Percentiles rank a stretch among this genome's conserved stretches.
phyloP scores from a whole-genome alignment of 2,888 invertebrate genomes.

The Synanthedon tipuliformis region DNA sequence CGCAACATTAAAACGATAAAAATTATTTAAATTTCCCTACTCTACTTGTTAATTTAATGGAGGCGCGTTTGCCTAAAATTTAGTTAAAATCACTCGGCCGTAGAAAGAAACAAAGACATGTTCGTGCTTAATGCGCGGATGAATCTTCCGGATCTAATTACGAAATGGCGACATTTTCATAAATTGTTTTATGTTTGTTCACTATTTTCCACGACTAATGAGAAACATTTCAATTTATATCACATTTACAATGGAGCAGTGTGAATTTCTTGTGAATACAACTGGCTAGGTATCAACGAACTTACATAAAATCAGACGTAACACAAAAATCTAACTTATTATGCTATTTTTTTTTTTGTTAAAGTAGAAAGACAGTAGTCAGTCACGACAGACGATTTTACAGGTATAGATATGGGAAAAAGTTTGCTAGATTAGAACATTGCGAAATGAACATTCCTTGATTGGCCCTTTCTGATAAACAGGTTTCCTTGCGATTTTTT shows the following conservation, averaged over 20 bases:
- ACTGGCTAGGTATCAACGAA: not conserved
- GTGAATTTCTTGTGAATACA: not conserved
- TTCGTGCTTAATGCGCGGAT: constrained; percentile 30
- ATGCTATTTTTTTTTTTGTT: too few species aligned
- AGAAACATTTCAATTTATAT: constrained; percentile 19
- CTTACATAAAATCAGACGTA: too few species aligned
- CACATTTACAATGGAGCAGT: not conserved
- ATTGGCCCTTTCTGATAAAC: too few species aligned
- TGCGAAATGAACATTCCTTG: too few species aligned
- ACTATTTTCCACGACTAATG: constrained; percentile 8
- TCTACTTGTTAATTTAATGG: not conserved
- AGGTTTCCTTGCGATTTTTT: too few species aligned
- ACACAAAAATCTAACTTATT: too few species aligned
- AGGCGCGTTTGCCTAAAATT: not conserved
- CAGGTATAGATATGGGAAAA: too few species aligned
- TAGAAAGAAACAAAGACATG: constrained; percentile 34
- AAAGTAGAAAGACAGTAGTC: too few species aligned
- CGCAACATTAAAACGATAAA: too few species aligned
- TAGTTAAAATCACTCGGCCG: not conserved
- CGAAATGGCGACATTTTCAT: constrained; percentile 30
- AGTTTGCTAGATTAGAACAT: too few species aligned
- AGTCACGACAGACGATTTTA: too few species aligned
- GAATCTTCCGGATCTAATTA: constrained; percentile 63
- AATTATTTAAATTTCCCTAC: not conserved
- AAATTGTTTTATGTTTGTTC: constrained; percentile 9